Evolutionary conservation across 2,113 vertebrate species (phyloP), one percentile per base, ranked within the genome.

Genomic region (Noctilio leporinus): DNA sequence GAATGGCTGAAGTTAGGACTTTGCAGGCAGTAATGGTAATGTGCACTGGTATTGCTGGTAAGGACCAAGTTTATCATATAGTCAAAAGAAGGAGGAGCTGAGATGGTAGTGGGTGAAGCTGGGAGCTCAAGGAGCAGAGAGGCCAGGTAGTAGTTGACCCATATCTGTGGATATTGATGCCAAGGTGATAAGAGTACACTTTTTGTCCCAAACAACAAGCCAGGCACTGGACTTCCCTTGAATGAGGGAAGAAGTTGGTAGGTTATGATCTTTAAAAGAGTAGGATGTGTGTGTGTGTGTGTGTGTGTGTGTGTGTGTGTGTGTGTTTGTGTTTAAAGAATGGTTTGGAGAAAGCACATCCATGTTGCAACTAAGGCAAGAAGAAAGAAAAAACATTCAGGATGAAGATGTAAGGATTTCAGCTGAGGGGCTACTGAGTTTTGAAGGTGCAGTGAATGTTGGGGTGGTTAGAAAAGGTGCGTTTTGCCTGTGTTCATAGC

Each of bases 351-450:
- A 26, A 26, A 11, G 57, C 57, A 62, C 26, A 1, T 10, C 26
- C 28, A 3, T 35, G 38, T 47, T 72, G 4, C 28, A 91, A 45
- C 55, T 33, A 8, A 28, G 64, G 24, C 20, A 7, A 19, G 67
- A 28, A 17, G 5, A 38, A 3, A 12, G 6, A 24, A 55, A 62
- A 26, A 4, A 0, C 4, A 0, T 4, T n/a, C 10, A 4, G 28
- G 78, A 30, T 17, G 43, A 4, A 33, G n/a, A 22, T 8, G 1
- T 0, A 15, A 28, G 51, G 22, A 11, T 15, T 57, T 59, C 40
- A 30, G 47, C 59, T 57, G 47, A 19, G 15, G 11, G 4, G 28
- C 5, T 38, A 7, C 20, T 38, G 28, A 57, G 49, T 10, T 26
- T 33, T 12, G 33, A 73, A 17, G 62, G 30, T 20, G 15, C 9